Conservation (phyloP, 2,113 vertebrate genomes). For the Sturnus vulgaris region DNA sequence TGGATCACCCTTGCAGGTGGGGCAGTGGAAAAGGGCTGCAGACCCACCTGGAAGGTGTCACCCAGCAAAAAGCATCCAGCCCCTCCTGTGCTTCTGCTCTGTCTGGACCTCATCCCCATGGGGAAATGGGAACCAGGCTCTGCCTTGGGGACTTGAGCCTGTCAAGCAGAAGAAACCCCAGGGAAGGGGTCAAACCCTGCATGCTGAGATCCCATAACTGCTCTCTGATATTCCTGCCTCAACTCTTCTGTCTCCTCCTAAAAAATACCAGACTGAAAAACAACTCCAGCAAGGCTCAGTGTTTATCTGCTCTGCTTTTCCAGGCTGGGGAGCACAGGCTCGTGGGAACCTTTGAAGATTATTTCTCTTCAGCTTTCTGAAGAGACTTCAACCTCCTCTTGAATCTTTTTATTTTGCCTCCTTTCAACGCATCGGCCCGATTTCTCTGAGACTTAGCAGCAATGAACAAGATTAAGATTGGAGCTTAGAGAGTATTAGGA, state of each 20-base stretch:
- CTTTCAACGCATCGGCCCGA: background rate
- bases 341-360: slow-evolving; percentile 34
- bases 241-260: background rate
- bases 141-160: background rate
- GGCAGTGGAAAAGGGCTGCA: background rate
- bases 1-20: fast-evolving
- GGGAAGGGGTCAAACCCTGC: background rate
- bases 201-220: background rate
- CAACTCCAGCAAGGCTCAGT: background rate
- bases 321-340: background rate
- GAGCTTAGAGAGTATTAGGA: slow-evolving; percentile 39
- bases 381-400: slow-evolving; percentile 15
- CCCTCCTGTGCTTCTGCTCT: background rate
- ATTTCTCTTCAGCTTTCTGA: slow-evolving; percentile 31
- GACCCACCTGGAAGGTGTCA: background rate
- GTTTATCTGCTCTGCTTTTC: slow-evolving; percentile 8
- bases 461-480: slow-evolving; percentile 51
- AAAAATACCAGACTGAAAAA: background rate
- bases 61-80: background rate
- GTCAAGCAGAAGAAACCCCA: background rate
- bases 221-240: background rate
- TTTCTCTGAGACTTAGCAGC: slow-evolving; percentile 28
- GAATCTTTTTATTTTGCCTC: slow-evolving; percentile 30
- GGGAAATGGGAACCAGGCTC: background rate
- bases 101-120: fast-evolving